These are phyloP conservation scores for Pammene aurita DNA, from an alignment of 2,888 invertebrate genomes.

Conservation along the genomic window DNA sequence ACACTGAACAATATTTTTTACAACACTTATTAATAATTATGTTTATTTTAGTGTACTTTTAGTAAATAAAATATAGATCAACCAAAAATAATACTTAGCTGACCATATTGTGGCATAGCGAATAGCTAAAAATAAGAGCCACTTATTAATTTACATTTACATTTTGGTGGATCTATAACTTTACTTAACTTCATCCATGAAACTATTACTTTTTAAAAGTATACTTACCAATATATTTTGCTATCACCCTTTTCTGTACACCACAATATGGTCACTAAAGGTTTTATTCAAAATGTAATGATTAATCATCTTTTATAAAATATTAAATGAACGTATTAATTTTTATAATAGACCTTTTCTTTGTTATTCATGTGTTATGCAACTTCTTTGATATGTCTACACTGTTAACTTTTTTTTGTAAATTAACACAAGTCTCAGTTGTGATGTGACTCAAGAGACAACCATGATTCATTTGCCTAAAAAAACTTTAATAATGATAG, in stretches of 20 bases:
- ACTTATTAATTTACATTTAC: slow-evolving; percentile 15
- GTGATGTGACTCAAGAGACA: too few species aligned
- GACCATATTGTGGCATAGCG: slow-evolving; percentile 45
- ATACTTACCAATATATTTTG: slow-evolving; percentile 42
- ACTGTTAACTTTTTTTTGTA: too few species aligned
- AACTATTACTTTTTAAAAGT: neutral
- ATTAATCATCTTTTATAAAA: neutral
- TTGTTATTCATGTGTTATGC: too few species aligned
- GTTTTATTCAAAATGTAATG: neutral
- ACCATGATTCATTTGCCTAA: too few species aligned
- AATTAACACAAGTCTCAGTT: too few species aligned
- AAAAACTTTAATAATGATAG: too few species aligned
- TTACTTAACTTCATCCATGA: neutral
- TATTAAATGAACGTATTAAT: neutral
- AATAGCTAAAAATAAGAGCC: neutral
- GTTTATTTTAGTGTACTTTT: too few species aligned
- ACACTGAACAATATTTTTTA: neutral
- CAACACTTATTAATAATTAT: neutral
- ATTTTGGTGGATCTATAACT: slow-evolving; percentile 40
- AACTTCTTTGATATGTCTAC: too few species aligned
- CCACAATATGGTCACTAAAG: slow-evolving; percentile 45
- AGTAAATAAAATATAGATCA: slow-evolving; percentile 47
- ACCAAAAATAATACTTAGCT: slow-evolving; percentile 47
- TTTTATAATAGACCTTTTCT: neutral
- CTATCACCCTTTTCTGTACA: slow-evolving; percentile 28